Evolutionary conservation across 2,797 vertebrate species (phyloP).

Genomic region (Alca torda): DNA sequence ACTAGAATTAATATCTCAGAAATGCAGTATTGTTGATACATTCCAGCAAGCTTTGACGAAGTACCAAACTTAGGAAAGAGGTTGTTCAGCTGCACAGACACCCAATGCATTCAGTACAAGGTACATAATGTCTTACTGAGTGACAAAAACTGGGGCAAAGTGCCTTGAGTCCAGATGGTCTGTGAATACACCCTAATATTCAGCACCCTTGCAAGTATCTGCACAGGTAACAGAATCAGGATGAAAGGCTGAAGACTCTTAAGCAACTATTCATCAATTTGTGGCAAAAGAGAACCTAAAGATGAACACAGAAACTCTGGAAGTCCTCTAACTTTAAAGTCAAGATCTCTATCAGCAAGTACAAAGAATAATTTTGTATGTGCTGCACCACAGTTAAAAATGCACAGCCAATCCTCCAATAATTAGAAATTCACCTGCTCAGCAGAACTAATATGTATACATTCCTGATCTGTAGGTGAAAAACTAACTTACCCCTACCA

Average conservation of each 20-base stretch:
- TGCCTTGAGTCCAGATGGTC: neutral
- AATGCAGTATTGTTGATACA: neutral
- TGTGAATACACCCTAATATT: neutral
- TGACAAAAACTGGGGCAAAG: neutral
- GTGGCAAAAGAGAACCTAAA: neutral
- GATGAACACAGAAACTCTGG: neutral
- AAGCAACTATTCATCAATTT: neutral
- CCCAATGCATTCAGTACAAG: neutral
- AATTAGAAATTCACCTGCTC: neutral
- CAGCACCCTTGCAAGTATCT: neutral
- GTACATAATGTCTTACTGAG: neutral
- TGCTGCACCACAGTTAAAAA: neutral
- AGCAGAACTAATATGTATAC: neutral
- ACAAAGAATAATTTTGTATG: neutral
- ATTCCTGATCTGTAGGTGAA: neutral
- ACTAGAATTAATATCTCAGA: neutral
- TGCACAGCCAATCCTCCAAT: neutral
- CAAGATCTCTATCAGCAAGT: neutral
- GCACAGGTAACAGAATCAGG: neutral
- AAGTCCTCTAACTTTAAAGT: neutral
- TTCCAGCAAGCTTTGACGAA: neutral
- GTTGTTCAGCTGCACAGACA: neutral
- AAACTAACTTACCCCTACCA: neutral
- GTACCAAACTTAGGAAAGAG: neutral
- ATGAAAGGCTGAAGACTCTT: neutral